phyloP scores from a whole-genome alignment of 2,113 vertebrate genomes.

The Paracanthobrama guichenoti region DNA sequence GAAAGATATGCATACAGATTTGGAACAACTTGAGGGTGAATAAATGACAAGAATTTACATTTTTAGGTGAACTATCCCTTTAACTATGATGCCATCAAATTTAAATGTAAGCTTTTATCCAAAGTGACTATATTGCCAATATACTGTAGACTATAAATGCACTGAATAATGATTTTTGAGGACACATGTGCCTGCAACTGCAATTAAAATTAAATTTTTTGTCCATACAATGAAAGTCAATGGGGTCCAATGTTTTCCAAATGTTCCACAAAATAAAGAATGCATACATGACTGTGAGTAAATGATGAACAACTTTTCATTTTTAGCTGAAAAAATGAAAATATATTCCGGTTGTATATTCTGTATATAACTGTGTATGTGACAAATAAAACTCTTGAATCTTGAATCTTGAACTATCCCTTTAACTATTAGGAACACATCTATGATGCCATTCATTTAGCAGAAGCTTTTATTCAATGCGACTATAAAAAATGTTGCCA shows the following conservation, averaged over 20 bases:
- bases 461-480: background rate
- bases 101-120: background rate
- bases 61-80: background rate
- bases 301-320: background rate
- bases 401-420: too few relatives aligned
- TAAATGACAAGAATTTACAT: too few relatives aligned
- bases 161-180: background rate
- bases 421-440: background rate
- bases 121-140: background rate
- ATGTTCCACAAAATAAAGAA: background rate
- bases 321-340: too few relatives aligned
- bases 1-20: too few relatives aligned
- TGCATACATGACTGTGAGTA: background rate
- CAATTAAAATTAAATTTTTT: background rate
- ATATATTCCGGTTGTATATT: too few relatives aligned
- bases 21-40: too few relatives aligned
- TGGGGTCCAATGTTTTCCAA: background rate
- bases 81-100: background rate
- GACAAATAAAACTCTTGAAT: too few relatives aligned
- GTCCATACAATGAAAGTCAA: background rate
- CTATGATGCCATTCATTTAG: background rate
- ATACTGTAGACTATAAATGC: background rate
- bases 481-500: background rate
- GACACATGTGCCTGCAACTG: background rate
- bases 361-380: too few relatives aligned